Evolutionary conservation across 2,797 vertebrate genomes (phyloP).

Genomic region (Enteromius thamalakanensis): DNA sequence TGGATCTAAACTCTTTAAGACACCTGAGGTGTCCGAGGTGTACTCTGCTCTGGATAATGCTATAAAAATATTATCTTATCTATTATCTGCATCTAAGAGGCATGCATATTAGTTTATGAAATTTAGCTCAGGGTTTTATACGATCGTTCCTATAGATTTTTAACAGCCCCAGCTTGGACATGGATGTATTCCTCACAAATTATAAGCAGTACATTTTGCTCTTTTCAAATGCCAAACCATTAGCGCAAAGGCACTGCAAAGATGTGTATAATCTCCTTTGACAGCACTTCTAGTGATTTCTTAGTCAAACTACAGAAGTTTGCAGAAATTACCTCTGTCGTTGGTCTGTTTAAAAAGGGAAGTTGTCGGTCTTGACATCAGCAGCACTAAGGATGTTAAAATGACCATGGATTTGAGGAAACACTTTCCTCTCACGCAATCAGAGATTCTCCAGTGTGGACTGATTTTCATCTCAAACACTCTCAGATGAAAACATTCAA

Average conservation of each 20-base stretch:
- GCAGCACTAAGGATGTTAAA: background rate
- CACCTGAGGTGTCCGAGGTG: background rate
- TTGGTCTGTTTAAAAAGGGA: background rate
- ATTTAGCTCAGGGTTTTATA: background rate
- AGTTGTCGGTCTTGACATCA: background rate
- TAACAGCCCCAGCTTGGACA: background rate
- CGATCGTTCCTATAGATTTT: too few relatives aligned
- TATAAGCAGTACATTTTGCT: background rate
- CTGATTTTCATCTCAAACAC: background rate
- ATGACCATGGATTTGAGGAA: conserved; percentile 2
- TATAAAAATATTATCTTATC: background rate
- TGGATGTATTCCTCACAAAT: background rate
- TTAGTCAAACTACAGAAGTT: background rate
- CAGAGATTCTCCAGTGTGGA: background rate
- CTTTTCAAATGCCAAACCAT: background rate
- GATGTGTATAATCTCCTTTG: background rate
- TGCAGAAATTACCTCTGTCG: background rate
- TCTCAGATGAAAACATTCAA: background rate
- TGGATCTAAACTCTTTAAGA: background rate
- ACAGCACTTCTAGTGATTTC: background rate
- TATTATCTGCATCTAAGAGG: background rate
- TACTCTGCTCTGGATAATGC: background rate
- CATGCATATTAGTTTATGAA: background rate
- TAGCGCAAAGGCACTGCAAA: background rate
- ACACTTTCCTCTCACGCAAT: background rate